A percentile compares a stretch with the other conserved stretches of the same genome.
phyloP scores from a whole-genome alignment of 2,113 vertebrate species.

The Eclectus roratus region DNA sequence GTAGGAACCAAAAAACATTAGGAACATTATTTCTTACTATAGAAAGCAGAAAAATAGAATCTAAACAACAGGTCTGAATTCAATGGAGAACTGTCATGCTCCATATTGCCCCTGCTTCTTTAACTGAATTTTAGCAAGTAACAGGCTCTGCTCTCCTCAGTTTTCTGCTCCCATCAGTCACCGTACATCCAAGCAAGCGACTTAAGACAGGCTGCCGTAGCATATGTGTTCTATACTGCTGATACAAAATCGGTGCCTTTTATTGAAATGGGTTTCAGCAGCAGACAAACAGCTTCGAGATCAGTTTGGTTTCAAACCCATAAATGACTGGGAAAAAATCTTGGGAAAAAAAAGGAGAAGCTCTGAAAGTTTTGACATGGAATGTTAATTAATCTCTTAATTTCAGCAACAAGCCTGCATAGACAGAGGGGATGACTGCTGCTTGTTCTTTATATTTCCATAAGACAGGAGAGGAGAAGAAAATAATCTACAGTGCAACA shows the following conservation, averaged over 20 bases:
- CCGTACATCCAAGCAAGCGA: neutral
- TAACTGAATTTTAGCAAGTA: neutral
- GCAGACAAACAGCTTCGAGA: neutral
- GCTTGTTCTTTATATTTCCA: neutral
- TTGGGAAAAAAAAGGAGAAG: neutral
- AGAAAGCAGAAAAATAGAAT: neutral
- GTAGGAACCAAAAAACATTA: neutral
- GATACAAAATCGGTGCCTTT: neutral
- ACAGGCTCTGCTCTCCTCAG: neutral
- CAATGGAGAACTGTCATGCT: rapidly evolving
- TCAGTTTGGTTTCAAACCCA: neutral
- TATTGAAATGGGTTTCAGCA: neutral
- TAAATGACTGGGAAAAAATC: neutral
- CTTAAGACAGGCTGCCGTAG: neutral
- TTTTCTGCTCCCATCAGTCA: neutral
- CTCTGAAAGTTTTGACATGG: neutral
- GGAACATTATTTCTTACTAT: neutral
- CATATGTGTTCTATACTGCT: neutral
- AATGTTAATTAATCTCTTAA: neutral
- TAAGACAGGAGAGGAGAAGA: neutral
- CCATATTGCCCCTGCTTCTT: neutral
- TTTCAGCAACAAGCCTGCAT: neutral
- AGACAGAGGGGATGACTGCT: neutral
- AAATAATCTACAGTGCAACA: neutral
- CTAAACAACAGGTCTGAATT: neutral